Conservation (phyloP, 2,888 invertebrate species). For the Ditula angustiorana region DNA sequence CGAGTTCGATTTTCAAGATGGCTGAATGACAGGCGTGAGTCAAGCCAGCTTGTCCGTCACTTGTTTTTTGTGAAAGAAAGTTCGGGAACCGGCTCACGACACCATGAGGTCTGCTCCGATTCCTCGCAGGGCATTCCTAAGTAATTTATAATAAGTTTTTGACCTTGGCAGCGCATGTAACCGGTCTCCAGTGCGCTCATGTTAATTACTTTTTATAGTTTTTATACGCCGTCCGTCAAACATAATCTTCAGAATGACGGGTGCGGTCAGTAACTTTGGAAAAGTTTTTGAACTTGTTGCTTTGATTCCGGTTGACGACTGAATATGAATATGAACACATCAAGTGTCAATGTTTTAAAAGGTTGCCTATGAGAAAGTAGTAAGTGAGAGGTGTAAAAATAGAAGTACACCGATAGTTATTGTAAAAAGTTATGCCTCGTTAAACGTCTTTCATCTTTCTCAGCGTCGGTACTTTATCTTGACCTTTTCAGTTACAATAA, state of each 20-base stretch:
- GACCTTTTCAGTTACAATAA: not conserved
- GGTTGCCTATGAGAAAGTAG: constrained; percentile 27
- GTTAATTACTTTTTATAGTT: constrained; percentile 38
- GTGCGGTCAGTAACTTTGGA: constrained; percentile 35
- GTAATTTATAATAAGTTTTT: constrained; percentile 44
- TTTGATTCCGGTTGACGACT: constrained; percentile 15
- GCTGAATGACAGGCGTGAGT: constrained; percentile 37
- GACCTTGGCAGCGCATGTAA: constrained; percentile 35
- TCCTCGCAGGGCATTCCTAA: constrained; percentile 44
- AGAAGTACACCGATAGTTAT: not conserved
- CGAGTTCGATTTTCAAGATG: constrained; percentile 33
- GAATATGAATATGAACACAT: constrained; percentile 10
- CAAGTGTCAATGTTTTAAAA: constrained; percentile 27
- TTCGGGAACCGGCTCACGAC: constrained; percentile 34
- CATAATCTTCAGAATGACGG: constrained; percentile 24
- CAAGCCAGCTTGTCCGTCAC: constrained; percentile 28
- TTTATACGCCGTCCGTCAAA: constrained; percentile 33
- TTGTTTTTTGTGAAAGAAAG: constrained; percentile 41
- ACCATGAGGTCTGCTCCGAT: constrained; percentile 31
- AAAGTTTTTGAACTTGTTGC: constrained; percentile 26
- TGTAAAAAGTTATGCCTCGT: not conserved
- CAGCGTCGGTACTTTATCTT: not conserved
- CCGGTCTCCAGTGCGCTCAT: constrained; percentile 30
- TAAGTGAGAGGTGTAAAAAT: constrained; percentile 29
- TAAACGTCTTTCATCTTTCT: not conserved